Conservation (phyloP, 2,888 invertebrate genomes). For the Nesidiocoris tenuis region DNA sequence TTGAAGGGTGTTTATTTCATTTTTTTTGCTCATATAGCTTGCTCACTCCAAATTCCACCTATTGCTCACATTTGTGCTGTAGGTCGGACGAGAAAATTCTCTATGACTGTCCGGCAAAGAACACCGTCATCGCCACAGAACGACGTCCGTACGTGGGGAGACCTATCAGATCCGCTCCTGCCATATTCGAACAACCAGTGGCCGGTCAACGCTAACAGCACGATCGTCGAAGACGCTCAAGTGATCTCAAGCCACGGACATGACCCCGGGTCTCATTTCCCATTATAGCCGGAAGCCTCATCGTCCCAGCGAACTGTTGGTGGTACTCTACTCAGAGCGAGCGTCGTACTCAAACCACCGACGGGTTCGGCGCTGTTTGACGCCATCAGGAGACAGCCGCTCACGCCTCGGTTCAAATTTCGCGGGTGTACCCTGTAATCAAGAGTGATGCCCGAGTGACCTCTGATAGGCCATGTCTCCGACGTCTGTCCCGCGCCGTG, state of each 20-base stretch:
- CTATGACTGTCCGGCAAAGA: slow-evolving; percentile 47
- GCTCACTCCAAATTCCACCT: slow-evolving; percentile 53
- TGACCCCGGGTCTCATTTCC: neutral
- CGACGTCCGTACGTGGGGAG: slow-evolving; percentile 29
- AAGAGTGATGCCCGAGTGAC: neutral
- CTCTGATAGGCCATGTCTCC: too few relatives aligned
- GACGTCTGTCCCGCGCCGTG: too few relatives aligned
- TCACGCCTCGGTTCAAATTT: neutral
- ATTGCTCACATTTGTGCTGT: too few relatives aligned
- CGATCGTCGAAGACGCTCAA: slow-evolving; percentile 17
- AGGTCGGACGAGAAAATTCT: slow-evolving; percentile 45
- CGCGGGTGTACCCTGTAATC: neutral
- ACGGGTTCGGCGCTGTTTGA: neutral
- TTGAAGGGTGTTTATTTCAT: neutral
- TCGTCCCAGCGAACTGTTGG: neutral
- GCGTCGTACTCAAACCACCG: neutral
- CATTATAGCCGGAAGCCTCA: slow-evolving; percentile 3
- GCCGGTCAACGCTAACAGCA: neutral
- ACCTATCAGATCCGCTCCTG: slow-evolving; percentile 44
- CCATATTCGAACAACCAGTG: neutral
- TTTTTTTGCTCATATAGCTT: slow-evolving; percentile 53
- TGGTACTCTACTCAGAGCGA: neutral
- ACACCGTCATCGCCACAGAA: slow-evolving; percentile 29
- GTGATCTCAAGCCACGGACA: neutral
- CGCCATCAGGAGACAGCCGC: neutral